Base-by-base conservation (phyloP, 2,888 invertebrate species). In the Notodonta dromedarius region DNA sequence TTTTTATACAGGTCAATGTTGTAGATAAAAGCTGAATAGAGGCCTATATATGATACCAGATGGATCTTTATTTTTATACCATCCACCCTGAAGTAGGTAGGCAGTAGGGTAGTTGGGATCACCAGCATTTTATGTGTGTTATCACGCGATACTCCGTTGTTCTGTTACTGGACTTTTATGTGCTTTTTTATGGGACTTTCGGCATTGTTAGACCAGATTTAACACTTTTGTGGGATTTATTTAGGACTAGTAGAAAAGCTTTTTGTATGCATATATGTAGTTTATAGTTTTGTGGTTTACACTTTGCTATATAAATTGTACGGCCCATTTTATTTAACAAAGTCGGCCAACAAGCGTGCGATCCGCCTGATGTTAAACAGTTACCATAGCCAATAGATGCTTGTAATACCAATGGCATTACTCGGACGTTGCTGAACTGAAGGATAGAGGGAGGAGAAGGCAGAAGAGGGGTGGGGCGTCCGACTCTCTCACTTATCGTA, bases 161-260 rank as follows among this genome's bases (percentile, higher is more conserved):
- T 54, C 32, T 54, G 54, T 14, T 54, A 39, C 54, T n/a, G 54
- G n/a, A 54, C n/a, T 54, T 54, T 54, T 54, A 54, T 54, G 39
- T 39, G 7, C n/a, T 14, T 54, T 24, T 54, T 54, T 54, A 54
- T 54, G 54, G 54, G 35, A 54, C 54, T 54, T 54, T 54, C 39
- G 24, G 54, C 39, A 54, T 54, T 54, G 54, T 54, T 54, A 39
- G 54, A 54, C 54, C 39, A 54, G 54, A 39, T 54, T 54, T 54
- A 39, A 35, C 54, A 54, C 54, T 54, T 54, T 39, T 13, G 54
- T 39, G 54, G 52, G 39, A 54, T 39, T 54, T 54, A 54, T 54
- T 39, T 54, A 39, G 54, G 35, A 14, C 39, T 39, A 9, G 39
- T 54, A 39, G n/a, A 39, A 39, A 54, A 24, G 52, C 32, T 52